Evolutionary conservation across 1,140 invertebrate genomes (phyloP).

Genomic region (Euschistus heros): DNA sequence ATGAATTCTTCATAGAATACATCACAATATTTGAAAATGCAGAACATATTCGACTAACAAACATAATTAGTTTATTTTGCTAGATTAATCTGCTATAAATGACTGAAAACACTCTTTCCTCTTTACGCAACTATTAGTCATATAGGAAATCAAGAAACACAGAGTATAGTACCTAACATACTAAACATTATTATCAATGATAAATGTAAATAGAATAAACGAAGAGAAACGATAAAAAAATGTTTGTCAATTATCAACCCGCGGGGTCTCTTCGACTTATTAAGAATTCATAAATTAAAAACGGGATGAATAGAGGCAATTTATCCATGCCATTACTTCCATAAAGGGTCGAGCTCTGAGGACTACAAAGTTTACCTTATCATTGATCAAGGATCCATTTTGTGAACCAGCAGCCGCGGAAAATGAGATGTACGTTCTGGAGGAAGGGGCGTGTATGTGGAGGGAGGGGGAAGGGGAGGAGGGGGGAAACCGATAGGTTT

Average conservation of each 20-base stretch:
- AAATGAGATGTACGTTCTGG: conserved; percentile 11
- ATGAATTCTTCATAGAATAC: too few relatives aligned
- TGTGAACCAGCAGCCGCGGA: not conserved
- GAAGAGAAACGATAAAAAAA: not conserved
- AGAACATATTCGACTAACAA: too few relatives aligned
- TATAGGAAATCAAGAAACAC: too few relatives aligned
- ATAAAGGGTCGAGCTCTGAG: not conserved
- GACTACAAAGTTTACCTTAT: not conserved
- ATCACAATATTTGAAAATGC: too few relatives aligned
- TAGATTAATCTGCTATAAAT: too few relatives aligned
- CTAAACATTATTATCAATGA: too few relatives aligned
- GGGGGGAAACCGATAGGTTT: conserved; percentile 2
- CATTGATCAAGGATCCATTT: conserved; percentile 13
- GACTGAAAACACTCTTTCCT: too few relatives aligned
- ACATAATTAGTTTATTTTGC: too few relatives aligned
- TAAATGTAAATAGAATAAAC: not conserved
- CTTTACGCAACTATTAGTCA: too few relatives aligned
- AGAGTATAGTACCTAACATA: too few relatives aligned
- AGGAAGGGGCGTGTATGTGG: not conserved
- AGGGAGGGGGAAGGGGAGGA: not conserved
- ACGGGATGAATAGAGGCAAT: not conserved
- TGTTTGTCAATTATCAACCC: not conserved
- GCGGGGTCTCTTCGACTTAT: not conserved
- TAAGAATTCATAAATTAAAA: not conserved
- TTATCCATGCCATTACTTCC: not conserved